Evolutionary conservation across 2,797 vertebrate species (phyloP).

Genomic region (Danio aesculapii): DNA sequence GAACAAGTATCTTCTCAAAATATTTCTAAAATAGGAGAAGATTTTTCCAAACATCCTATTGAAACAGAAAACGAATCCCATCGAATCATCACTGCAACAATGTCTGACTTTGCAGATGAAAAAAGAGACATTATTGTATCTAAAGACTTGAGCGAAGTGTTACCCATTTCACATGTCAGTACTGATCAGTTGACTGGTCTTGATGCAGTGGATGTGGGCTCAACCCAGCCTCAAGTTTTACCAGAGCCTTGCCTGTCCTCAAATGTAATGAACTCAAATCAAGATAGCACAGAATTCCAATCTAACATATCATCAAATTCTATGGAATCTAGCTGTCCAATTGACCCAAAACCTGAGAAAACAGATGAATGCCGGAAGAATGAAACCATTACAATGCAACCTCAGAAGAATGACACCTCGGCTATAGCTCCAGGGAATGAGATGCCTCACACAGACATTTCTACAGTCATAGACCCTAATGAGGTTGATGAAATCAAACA

Average conservation of each 20-base stretch:
- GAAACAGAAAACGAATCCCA: constrained; percentile 40
- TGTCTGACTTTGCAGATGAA: background rate
- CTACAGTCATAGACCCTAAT: background rate
- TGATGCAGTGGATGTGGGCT: background rate
- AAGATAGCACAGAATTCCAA: background rate
- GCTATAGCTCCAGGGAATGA: background rate
- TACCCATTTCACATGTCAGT: background rate
- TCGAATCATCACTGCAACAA: background rate
- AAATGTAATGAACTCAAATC: constrained; percentile 54
- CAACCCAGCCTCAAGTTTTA: constrained; percentile 7
- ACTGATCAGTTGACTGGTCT: too few relatives aligned
- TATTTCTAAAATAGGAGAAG: background rate
- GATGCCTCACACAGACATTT: background rate
- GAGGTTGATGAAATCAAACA: constrained; percentile 4
- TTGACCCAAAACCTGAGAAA: constrained; percentile 19
- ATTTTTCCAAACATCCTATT: constrained; percentile 30
- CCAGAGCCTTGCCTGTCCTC: constrained; percentile 54
- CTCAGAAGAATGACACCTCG: constrained; percentile 5
- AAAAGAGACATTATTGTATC: background rate
- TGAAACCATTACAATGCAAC: constrained; percentile 3
- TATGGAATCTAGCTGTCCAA: constrained; percentile 6
- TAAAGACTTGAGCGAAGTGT: background rate
- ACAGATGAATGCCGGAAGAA: background rate
- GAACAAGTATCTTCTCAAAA: background rate
- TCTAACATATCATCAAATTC: background rate